Conservation (phyloP, 2,888 invertebrate species). For the Polydrusus cervinus region DNA sequence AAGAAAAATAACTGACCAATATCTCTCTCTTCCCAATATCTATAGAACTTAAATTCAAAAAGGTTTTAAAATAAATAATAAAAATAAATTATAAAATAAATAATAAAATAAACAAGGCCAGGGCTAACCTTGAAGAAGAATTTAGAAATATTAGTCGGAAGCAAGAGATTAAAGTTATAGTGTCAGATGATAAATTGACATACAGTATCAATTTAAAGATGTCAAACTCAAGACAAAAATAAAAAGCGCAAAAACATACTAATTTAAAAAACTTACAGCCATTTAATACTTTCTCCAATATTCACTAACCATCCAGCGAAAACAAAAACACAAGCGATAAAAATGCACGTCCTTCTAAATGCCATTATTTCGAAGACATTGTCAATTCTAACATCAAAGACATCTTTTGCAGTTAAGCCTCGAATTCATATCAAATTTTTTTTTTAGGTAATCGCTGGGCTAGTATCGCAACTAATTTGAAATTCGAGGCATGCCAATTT, state of each 20-base stretch:
- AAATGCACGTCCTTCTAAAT: conserved; percentile 43
- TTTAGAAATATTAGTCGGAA: too few species aligned
- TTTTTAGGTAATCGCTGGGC: conserved; percentile 10
- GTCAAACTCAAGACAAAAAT: too few species aligned
- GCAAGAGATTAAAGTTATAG: too few species aligned
- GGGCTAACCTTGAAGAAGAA: too few species aligned
- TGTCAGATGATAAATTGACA: too few species aligned
- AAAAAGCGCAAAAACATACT: background rate
- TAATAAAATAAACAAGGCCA: too few species aligned
- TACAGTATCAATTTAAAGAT: too few species aligned
- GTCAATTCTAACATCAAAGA: conserved; percentile 35
- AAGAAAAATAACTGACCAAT: too few species aligned
- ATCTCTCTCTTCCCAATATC: too few species aligned
- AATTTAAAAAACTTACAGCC: conserved; percentile 64
- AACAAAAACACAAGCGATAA: conserved; percentile 50
- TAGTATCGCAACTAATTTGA: conserved; percentile 19
- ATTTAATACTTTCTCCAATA: conserved; percentile 61
- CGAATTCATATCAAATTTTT: conserved; percentile 11
- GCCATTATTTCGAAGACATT: conserved; percentile 51
- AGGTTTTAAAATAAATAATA: too few species aligned
- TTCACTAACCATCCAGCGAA: conserved; percentile 53
- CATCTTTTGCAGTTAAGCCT: conserved; percentile 25
- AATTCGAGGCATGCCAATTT: conserved; percentile 43
- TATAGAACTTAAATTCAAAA: too few species aligned
- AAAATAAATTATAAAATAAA: too few species aligned